Evolutionary conservation across 2,113 vertebrate species (phyloP), one percentile per base, ranked within the genome.

Genomic region (Pedionomus torquatus): DNA sequence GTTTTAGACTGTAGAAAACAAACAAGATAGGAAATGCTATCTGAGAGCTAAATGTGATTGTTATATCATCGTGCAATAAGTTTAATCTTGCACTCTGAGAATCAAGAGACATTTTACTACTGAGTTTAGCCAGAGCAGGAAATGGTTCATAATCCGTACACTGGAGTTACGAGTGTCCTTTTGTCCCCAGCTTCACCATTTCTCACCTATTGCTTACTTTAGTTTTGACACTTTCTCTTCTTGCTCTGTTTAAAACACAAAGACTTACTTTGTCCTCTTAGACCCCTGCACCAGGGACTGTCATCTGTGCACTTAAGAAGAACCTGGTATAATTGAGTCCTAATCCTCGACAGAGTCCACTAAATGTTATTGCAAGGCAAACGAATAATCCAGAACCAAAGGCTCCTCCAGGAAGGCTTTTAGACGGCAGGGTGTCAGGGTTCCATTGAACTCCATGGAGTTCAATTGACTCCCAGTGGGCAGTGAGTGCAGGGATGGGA

Each of bases 281-380:
- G 10, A 21, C 4, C 28, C 0, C 48, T 20, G 17, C 2, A 3
- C 19, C 54, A 33, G 7, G 28, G 11, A 18, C 28, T 16, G 5
- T 63, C 25, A 24, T 23, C 39, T 28, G 17, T 24, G 39, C 33
- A 1, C 15, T 43, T 41, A 19, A 6, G 15, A 79, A 19, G 17
- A 64, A 11, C 15, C 43, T 57, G 44, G 26, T n/a, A 65, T 41
- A n/a, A 48, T 0, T 17, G 48, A 80, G 10, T 35, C 60, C 46
- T n/a, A 28, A 25, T 46, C 44, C 13, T 46, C 6, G 5, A 17
- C 10, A n/a, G 13, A 13, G 4, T 26, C 19, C 1, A 0, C 18
- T 37, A 64, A 41, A 61, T 14, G 18, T 41, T 68, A 33, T 11
- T 41, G 44, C 55, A 65, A 48, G 37, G 65, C 11, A 87, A 75